Conservation (phyloP, 2,113 vertebrate species). For the Antechinus stuartii region DNA sequence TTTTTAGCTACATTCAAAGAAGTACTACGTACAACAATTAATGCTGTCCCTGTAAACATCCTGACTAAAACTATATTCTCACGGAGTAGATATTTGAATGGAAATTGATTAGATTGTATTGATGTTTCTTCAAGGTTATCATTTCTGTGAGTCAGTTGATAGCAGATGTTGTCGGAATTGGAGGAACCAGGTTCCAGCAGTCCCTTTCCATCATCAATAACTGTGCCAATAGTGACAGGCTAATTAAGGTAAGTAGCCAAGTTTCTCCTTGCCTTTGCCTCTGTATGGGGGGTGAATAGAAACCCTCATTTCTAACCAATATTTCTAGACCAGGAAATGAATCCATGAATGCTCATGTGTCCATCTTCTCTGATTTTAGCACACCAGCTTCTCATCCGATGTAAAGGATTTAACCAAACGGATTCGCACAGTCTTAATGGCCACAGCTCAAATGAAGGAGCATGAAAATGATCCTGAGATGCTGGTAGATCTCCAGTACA, state of each 20-base stretch:
- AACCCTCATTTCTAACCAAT: neutral
- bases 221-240: conserved; percentile 97
- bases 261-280: neutral
- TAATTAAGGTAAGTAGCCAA: conserved; percentile 90
- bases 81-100: conserved; percentile 31
- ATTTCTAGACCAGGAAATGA: neutral
- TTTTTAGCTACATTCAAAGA: neutral
- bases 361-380: conserved; percentile 81
- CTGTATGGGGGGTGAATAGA: neutral
- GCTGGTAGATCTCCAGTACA: conserved; percentile 99
- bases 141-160: conserved; percentile 99
- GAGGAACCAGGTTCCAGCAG: conserved; percentile 98
- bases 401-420: conserved; percentile 98
- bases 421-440: conserved; percentile 98
- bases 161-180: conserved; percentile 97
- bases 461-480: conserved; percentile 98
- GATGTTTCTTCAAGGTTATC: conserved; percentile 90
- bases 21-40: neutral
- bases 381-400: conserved; percentile 96
- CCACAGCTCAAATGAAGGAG: conserved; percentile 99
- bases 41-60: neutral
- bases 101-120: conserved; percentile 46
- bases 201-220: conserved; percentile 99
- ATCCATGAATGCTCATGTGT: neutral
- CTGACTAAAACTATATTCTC: neutral